phyloP scores from a whole-genome alignment of 2,113 vertebrate genomes.

The Atlantisia rogersi region DNA sequence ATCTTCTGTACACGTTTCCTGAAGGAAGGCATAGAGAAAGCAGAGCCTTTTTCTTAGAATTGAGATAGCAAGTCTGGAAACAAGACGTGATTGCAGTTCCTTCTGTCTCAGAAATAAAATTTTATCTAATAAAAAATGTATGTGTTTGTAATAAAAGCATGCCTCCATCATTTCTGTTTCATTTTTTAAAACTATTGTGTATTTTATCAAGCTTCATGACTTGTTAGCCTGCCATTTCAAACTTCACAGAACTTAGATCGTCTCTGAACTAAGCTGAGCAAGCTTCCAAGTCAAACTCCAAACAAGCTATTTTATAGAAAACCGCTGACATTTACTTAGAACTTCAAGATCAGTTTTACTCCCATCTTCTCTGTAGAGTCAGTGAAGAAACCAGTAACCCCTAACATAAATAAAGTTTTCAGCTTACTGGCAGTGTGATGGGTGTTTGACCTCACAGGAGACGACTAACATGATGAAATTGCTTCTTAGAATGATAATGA shows the following conservation, averaged over 20 bases:
- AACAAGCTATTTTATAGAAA: not conserved
- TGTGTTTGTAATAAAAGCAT: not conserved
- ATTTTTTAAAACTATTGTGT: not conserved
- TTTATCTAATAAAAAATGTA: not conserved
- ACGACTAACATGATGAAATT: not conserved
- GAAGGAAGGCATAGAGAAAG: not conserved
- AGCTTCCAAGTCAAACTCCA: not conserved
- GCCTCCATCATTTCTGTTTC: not conserved
- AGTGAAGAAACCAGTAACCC: not conserved
- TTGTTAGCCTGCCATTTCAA: not conserved
- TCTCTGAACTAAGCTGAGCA: not conserved
- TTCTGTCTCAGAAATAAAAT: not conserved
- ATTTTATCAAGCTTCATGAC: not conserved
- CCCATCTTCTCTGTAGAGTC: not conserved
- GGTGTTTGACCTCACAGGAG: not conserved
- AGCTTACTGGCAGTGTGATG: not conserved
- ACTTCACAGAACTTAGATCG: not conserved
- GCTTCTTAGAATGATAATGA: not conserved
- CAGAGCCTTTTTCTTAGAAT: not conserved
- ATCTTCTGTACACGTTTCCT: not conserved
- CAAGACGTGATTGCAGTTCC: not conserved
- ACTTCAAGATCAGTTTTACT: not conserved
- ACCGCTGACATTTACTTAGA: not conserved
- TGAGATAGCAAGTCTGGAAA: not conserved
- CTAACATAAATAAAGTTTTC: not conserved